phyloP scores from a whole-genome alignment of 2,113 vertebrate genomes.

The Struthidea cinerea region DNA sequence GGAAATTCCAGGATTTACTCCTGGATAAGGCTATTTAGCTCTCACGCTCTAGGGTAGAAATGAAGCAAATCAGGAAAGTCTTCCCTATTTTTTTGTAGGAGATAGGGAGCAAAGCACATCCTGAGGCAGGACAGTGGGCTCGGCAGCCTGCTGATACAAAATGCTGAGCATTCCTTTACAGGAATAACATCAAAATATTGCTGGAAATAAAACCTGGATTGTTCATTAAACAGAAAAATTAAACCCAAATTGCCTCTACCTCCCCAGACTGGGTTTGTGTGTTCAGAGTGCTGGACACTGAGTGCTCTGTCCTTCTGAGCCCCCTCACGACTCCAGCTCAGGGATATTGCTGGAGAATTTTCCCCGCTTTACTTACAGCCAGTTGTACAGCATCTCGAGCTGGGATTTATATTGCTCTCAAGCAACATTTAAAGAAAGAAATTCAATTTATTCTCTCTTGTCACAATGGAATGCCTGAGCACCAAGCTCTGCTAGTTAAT shows the following conservation, averaged over 20 bases:
- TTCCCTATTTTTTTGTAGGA: neutral
- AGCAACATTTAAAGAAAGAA: conserved; percentile 37
- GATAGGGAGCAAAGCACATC: neutral
- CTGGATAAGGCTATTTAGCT: neutral
- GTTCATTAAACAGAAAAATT: neutral
- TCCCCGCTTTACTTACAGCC: neutral
- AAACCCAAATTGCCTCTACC: neutral
- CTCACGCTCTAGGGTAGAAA: neutral
- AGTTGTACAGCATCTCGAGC: neutral
- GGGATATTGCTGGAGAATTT: neutral
- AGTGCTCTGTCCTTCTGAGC: neutral
- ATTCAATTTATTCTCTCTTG: conserved; percentile 26
- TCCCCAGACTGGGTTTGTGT: neutral
- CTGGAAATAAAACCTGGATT: neutral
- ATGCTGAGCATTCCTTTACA: neutral
- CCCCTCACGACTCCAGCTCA: neutral
- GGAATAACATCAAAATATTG: neutral
- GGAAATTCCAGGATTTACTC: neutral
- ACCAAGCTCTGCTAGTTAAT: conserved; percentile 26
- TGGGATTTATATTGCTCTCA: conserved; percentile 2
- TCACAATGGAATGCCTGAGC: neutral
- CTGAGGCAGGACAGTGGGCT: neutral
- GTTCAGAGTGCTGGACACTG: neutral
- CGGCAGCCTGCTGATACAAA: fast-evolving
- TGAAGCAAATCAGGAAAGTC: neutral